phyloP scores from a whole-genome alignment of 2,113 vertebrate species.

The Scopus umbretta region DNA sequence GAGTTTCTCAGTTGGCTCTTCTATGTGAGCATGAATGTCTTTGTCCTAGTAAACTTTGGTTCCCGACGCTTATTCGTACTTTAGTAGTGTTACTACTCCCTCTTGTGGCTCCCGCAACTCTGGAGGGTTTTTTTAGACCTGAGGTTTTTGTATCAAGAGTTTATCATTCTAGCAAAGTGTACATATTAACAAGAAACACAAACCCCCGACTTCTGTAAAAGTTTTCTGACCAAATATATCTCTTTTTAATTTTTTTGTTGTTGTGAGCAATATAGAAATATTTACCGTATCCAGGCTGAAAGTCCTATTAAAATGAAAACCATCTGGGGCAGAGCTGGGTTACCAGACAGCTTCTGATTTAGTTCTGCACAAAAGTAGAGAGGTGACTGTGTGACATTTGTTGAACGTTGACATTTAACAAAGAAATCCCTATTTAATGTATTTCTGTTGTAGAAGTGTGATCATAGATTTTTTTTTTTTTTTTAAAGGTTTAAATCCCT shows the following conservation, averaged over 20 bases:
- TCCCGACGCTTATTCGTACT: neutral
- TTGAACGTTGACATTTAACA: neutral
- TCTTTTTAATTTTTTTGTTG: too few relatives aligned
- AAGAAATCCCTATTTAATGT: neutral
- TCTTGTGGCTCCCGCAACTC: conserved; percentile 5
- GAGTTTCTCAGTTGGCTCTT: neutral
- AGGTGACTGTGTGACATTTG: neutral
- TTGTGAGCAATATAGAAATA: neutral
- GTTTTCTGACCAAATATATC: neutral
- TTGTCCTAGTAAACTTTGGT: neutral
- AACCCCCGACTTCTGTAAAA: neutral
- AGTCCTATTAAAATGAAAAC: neutral
- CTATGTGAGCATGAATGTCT: neutral
- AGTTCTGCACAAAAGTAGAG: neutral
- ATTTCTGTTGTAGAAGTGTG: neutral
- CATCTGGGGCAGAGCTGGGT: neutral
- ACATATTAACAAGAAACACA: neutral
- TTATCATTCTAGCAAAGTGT: neutral
- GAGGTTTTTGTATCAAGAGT: neutral
- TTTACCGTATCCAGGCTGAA: neutral
- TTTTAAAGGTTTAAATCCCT: neutral
- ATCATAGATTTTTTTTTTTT: neutral
- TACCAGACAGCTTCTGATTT: neutral
- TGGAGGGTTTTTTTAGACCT: neutral
- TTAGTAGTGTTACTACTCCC: conserved; percentile 3